phyloP scores from a whole-genome alignment of 1,140 invertebrate species.

The Diuraphis noxia region DNA sequence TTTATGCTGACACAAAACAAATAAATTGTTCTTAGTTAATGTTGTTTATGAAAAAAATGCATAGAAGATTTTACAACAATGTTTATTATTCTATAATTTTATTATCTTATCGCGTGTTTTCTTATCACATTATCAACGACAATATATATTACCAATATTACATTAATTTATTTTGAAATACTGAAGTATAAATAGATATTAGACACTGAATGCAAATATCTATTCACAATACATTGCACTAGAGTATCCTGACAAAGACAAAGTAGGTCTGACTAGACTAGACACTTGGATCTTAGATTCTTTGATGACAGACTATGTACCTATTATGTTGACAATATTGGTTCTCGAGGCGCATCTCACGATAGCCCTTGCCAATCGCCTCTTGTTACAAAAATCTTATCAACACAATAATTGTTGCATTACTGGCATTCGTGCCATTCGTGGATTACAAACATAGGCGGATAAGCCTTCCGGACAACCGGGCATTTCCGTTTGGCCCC shows the following conservation, averaged over 20 bases:
- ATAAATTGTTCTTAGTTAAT: not conserved
- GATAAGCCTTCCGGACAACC: too few relatives aligned
- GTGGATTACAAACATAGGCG: too few relatives aligned
- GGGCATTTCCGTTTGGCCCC: too few relatives aligned
- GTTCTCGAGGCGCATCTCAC: not conserved
- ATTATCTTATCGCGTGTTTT: not conserved
- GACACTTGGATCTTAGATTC: too few relatives aligned
- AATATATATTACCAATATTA: not conserved
- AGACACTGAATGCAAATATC: not conserved
- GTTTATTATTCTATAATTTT: not conserved
- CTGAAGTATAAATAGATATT: not conserved
- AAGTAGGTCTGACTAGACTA: not conserved
- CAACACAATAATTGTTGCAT: not conserved
- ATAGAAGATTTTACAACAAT: not conserved
- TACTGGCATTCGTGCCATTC: too few relatives aligned
- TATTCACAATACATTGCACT: not conserved
- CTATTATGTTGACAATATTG: not conserved
- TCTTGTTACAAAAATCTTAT: not conserved
- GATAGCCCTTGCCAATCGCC: not conserved
- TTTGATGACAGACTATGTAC: not conserved
- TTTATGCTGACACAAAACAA: not conserved
- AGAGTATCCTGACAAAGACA: not conserved
- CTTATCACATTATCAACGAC: not conserved
- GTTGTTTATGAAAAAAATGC: not conserved
- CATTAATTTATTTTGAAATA: not conserved